Percentiles rank a stretch among this genome's conserved stretches.
Conservation (phyloP, 2,113 vertebrate species). For the Onychostruthus taczanowskii region DNA sequence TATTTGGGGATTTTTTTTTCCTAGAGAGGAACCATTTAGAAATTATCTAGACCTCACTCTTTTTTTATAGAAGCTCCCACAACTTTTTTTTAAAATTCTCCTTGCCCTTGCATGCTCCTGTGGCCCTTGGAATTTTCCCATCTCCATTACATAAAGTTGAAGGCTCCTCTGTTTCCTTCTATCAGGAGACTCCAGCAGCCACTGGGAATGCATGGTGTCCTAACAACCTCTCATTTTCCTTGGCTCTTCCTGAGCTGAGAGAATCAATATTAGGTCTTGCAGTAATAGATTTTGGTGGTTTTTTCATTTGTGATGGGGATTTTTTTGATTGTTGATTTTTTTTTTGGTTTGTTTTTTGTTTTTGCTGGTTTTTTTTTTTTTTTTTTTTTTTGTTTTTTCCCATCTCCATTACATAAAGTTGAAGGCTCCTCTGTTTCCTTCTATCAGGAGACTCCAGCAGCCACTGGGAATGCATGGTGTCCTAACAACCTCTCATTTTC, state of each 20-base stretch:
- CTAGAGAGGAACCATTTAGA: neutral
- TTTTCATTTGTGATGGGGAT: neutral
- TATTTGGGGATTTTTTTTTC: neutral
- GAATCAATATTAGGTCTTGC: neutral
- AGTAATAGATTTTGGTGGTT: neutral
- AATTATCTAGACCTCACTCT: neutral
- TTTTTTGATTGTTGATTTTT: neutral
- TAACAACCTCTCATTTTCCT: slow-evolving; percentile 11
- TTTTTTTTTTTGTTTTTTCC: too few relatives aligned
- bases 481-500: slow-evolving; percentile 3
- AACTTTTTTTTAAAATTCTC: neutral
- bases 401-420: neutral
- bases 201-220: neutral
- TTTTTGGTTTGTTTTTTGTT: too few relatives aligned
- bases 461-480: neutral
- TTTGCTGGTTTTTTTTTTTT: too few relatives aligned
- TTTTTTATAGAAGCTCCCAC: neutral
- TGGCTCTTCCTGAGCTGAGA: neutral
- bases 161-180: neutral
- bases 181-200: neutral
- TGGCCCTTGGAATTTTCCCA: neutral
- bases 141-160: neutral
- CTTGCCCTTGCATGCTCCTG: neutral
- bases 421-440: slow-evolving; percentile 25
- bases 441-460: neutral